These are phyloP conservation scores for Liodrosophila aerea DNA, from an alignment of 2,888 invertebrate genomes.

Conservation along the genomic window DNA sequence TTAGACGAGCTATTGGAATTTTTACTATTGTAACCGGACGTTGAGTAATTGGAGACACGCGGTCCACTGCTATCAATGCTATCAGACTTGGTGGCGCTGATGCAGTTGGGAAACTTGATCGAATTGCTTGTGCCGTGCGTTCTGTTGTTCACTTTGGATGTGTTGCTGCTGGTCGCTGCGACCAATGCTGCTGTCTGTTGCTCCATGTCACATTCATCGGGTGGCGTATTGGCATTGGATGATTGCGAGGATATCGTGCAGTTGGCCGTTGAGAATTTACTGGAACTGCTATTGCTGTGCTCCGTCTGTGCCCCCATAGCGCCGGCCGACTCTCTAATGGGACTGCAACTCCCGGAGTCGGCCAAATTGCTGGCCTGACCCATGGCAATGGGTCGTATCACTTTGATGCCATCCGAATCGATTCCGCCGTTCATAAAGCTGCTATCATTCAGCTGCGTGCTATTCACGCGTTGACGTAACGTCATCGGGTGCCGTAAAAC, in stretches of 20 bases:
- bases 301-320: constrained; percentile 53
- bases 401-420: constrained; percentile 79
- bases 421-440: constrained; percentile 80
- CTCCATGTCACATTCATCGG: constrained; percentile 70
- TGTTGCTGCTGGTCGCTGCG: constrained; percentile 31
- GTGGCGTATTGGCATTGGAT: constrained; percentile 78
- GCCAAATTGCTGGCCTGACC: constrained; percentile 59
- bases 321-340: constrained; percentile 64
- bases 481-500: constrained; percentile 89
- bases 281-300: constrained; percentile 81
- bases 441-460: constrained; percentile 75
- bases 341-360: constrained; percentile 67
- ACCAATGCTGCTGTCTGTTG: constrained; percentile 31
- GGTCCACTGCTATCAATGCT: constrained; percentile 71
- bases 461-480: constrained; percentile 80
- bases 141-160: constrained; percentile 58
- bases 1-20: constrained; percentile 79
- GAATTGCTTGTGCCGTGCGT: constrained; percentile 68
- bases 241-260: constrained; percentile 82
- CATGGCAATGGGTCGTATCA: constrained; percentile 81
- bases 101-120: constrained; percentile 81
- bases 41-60: constrained; percentile 57
- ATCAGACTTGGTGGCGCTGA: constrained; percentile 80
- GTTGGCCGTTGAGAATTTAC: constrained; percentile 82
- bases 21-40: constrained; percentile 79